Conservation (phyloP, 2,113 vertebrate species). For the Tragelaphus buxtoni region DNA sequence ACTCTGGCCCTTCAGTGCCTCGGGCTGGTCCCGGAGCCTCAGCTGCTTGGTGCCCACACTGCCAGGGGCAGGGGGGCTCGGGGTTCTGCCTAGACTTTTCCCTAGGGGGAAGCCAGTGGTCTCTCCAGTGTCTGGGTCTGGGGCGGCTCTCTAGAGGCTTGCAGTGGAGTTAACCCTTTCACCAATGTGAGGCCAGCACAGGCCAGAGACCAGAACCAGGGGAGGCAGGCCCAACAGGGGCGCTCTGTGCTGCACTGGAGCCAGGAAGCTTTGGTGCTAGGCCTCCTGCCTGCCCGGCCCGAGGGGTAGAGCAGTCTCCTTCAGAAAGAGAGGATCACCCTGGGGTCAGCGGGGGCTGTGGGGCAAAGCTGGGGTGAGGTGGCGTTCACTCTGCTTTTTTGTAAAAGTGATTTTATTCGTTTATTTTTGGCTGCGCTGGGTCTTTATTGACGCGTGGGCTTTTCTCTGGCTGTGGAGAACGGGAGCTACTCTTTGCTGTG, state of each 20-base stretch:
- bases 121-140: not conserved
- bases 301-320: too few relatives aligned
- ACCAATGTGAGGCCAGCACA: fast-evolving
- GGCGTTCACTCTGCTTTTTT: not conserved
- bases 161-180: not conserved
- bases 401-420: not conserved
- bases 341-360: not conserved
- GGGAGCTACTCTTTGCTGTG: not conserved
- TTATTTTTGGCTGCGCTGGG: not conserved
- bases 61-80: too few relatives aligned
- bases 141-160: not conserved
- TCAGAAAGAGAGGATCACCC: not conserved
- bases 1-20: not conserved
- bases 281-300: not conserved
- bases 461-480: not conserved
- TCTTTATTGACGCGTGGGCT: not conserved
- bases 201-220: not conserved
- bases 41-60: too few relatives aligned
- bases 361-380: not conserved
- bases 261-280: not conserved
- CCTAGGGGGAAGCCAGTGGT: not conserved
- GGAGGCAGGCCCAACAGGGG: not conserved
- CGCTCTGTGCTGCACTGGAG: fast-evolving
- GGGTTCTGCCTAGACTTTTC: not conserved
- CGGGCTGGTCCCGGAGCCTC: fast-evolving